Conservation (phyloP, 2,113 vertebrate species). For the Phrynocephalus versicolor region DNA sequence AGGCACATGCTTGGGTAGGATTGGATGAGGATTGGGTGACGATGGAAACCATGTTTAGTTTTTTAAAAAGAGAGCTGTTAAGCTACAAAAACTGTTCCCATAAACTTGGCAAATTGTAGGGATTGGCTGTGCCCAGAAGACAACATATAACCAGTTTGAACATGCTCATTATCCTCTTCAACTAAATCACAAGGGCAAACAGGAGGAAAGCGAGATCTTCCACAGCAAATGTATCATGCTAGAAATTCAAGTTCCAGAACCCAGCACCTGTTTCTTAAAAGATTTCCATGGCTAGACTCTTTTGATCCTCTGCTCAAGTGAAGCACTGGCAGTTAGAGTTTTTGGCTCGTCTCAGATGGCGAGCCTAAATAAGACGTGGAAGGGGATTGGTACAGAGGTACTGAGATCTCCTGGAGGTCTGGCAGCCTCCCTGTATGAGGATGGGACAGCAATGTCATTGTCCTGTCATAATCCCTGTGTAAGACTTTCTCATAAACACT, state of each 20-base stretch:
- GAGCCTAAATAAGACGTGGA: conserved; percentile 80
- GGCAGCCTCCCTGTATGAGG: conserved; percentile 87
- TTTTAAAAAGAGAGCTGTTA: neutral
- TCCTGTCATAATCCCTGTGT: conserved; percentile 89
- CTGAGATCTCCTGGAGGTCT: conserved; percentile 88
- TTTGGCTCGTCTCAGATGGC: conserved; percentile 74
- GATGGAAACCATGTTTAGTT: neutral
- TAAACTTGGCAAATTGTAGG: neutral
- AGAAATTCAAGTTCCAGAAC: neutral
- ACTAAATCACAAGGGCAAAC: neutral
- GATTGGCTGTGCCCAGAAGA: neutral
- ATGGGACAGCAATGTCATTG: conserved; percentile 85
- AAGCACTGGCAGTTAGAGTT: conserved; percentile 59
- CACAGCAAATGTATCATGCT: neutral
- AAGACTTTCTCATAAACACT: conserved; percentile 93
- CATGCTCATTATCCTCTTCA: conserved; percentile 16
- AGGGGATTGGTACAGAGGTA: conserved; percentile 87
- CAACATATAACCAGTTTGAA: neutral
- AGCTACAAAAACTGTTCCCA: neutral
- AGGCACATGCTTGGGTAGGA: neutral
- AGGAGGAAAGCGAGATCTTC: neutral
- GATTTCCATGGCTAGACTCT: neutral
- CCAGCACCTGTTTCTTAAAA: neutral
- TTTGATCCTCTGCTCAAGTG: neutral
- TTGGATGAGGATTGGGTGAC: neutral